phyloP scores from a whole-genome alignment of 2,113 vertebrate genomes.

The Scomber japonicus region DNA sequence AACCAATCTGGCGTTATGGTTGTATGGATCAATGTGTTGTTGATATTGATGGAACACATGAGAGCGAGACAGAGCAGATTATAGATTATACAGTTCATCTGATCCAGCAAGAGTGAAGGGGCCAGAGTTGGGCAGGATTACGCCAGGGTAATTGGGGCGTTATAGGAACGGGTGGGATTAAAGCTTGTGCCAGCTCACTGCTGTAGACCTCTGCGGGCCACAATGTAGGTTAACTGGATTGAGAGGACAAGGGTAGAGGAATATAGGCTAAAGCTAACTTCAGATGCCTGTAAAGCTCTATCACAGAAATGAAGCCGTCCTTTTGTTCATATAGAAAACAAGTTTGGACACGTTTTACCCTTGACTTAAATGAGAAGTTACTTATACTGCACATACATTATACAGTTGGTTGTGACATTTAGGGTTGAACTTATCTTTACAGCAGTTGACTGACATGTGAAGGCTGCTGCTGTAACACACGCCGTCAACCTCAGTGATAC shows the following conservation, averaged over 20 bases:
- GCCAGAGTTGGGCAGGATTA: constrained; percentile 58
- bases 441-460: too few species aligned
- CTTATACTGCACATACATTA: too few species aligned
- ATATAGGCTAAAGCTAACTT: constrained; percentile 53
- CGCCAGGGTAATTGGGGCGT: constrained; percentile 57
- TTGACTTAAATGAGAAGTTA: too few species aligned
- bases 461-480: too few species aligned
- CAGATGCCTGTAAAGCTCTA: constrained; percentile 13
- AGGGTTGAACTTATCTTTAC: too few species aligned
- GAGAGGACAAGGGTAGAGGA: constrained; percentile 26
- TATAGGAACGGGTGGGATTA: constrained; percentile 60
- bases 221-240: constrained; percentile 69
- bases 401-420: too few species aligned
- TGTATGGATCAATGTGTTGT: constrained; percentile 39
- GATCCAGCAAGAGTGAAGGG: constrained; percentile 21
- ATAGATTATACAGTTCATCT: constrained; percentile 54
- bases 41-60: constrained; percentile 23
- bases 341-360: too few species aligned
- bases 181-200: constrained; percentile 25
- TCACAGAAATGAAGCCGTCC: neutral
- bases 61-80: constrained; percentile 35
- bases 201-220: constrained; percentile 26
- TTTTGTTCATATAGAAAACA: neutral
- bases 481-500: too few species aligned
- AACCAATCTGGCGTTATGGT: neutral